Percentiles rank a stretch among this genome's conserved stretches.
Evolutionary conservation across 2,797 vertebrate genomes (phyloP).

Genomic region (Galagoides demidoff): DNA sequence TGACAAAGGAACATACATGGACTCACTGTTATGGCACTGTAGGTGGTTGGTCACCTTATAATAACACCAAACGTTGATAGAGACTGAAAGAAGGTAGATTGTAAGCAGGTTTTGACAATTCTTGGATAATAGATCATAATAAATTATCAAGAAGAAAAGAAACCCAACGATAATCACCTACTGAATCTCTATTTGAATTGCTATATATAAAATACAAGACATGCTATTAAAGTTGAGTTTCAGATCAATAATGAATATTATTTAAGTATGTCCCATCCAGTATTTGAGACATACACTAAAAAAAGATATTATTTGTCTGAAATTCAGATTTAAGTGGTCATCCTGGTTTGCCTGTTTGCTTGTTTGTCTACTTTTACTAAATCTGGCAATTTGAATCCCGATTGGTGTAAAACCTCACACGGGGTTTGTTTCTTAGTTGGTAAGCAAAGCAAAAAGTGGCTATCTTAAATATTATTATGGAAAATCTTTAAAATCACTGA

Average conservation of each 20-base stretch:
- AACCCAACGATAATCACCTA: background rate
- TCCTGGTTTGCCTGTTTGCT: background rate
- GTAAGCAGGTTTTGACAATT: constrained; percentile 49
- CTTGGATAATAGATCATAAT: constrained; percentile 14
- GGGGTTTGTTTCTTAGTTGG: background rate
- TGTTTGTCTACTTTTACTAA: background rate
- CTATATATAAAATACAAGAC: background rate
- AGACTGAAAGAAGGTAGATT: constrained; percentile 31
- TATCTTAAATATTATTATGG: background rate
- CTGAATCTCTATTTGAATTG: background rate
- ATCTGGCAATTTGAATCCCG: background rate
- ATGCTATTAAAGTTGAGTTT: background rate
- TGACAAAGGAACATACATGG: background rate
- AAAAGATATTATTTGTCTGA: background rate
- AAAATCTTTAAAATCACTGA: background rate
- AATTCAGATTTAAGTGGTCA: background rate
- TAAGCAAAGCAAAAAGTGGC: background rate
- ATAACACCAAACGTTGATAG: constrained; percentile 16
- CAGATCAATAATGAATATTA: background rate
- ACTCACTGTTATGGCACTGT: background rate
- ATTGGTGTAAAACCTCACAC: background rate
- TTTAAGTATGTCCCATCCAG: background rate
- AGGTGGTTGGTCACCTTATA: background rate
- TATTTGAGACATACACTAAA: background rate
- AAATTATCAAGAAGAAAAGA: background rate